Percentiles rank a stretch among this genome's conserved stretches.
Conservation (phyloP, 64 coral and sea anemone genomes). For the Porites lutea region DNA sequence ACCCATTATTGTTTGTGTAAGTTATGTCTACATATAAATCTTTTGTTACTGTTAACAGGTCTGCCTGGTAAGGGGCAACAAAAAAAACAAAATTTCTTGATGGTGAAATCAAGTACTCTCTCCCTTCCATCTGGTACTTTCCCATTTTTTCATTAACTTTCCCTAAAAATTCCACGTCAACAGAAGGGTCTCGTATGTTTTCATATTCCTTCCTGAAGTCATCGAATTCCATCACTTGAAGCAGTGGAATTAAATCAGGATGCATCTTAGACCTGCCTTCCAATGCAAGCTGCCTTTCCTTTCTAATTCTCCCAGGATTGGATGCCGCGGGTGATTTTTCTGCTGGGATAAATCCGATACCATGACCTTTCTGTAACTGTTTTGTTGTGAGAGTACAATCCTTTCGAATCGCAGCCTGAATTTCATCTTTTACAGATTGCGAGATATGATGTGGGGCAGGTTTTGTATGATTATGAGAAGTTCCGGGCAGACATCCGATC, state of each 20-base stretch:
- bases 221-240: slow-evolving; percentile 59
- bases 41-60: slow-evolving; percentile 10
- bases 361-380: slow-evolving; percentile 52
- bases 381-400: slow-evolving; percentile 43
- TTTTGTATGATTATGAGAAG: not conserved
- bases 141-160: slow-evolving; percentile 65
- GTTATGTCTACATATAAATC: slow-evolving; percentile 73
- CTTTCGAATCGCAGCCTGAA: slow-evolving; percentile 22
- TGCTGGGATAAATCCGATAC: slow-evolving; percentile 41
- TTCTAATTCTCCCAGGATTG: slow-evolving; percentile 44
- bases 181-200: slow-evolving; percentile 9
- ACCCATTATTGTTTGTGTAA: slow-evolving; percentile 60
- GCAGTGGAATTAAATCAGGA: slow-evolving; percentile 10
- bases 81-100: slow-evolving; percentile 67
- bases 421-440: slow-evolving; percentile 23
- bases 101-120: slow-evolving; percentile 56
- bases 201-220: slow-evolving; percentile 48
- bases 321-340: slow-evolving; percentile 51
- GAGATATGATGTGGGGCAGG: slow-evolving; percentile 27
- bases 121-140: slow-evolving; percentile 65
- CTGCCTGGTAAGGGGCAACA: slow-evolving; percentile 63
- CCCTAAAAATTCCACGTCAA: slow-evolving; percentile 44
- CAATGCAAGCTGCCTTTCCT: slow-evolving; percentile 26
- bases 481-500: slow-evolving; percentile 21
- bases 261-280: not conserved